Conservation (phyloP, 1,140 invertebrate genomes). For the Drosophila yakuba region DNA sequence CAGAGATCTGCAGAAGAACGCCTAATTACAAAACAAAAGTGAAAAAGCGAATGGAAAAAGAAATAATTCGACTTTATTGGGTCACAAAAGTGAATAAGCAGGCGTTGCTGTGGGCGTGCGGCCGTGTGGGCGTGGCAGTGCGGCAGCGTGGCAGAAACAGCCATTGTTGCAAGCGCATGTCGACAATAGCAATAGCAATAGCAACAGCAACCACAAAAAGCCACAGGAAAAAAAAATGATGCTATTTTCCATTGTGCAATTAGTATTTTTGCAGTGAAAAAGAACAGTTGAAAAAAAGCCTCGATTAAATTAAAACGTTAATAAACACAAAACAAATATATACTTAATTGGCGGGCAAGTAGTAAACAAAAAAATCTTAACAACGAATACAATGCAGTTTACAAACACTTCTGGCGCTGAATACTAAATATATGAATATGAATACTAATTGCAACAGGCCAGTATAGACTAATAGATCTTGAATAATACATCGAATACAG, state of each 20-base stretch:
- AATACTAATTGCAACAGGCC: too few species aligned
- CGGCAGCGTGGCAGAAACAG: slow-evolving; percentile 38
- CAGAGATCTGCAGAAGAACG: slow-evolving; percentile 22
- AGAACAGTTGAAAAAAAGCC: too few species aligned
- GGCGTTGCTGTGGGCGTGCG: slow-evolving; percentile 21
- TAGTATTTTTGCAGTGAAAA: too few species aligned
- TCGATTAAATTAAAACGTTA: too few species aligned
- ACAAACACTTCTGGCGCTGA: not conserved
- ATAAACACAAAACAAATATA: too few species aligned
- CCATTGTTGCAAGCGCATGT: slow-evolving; percentile 64
- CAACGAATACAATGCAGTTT: not conserved
- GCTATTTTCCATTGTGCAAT: too few species aligned
- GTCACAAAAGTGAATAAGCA: slow-evolving; percentile 57
- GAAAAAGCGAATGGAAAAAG: slow-evolving; percentile 14
- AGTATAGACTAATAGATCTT: too few species aligned
- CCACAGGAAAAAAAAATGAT: not conserved
- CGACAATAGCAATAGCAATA: slow-evolving; percentile 8
- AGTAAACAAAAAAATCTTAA: too few species aligned
- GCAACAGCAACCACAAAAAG: slow-evolving; percentile 6
- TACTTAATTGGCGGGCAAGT: too few species aligned
- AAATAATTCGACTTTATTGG: slow-evolving; percentile 42
- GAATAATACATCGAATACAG: too few species aligned
- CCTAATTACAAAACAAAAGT: slow-evolving; percentile 51
- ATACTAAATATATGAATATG: not conserved
- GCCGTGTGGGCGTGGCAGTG: slow-evolving; percentile 32